Conservation (phyloP, 2,888 invertebrate genomes). For the Pseudococcus jackbeardsleyi region DNA sequence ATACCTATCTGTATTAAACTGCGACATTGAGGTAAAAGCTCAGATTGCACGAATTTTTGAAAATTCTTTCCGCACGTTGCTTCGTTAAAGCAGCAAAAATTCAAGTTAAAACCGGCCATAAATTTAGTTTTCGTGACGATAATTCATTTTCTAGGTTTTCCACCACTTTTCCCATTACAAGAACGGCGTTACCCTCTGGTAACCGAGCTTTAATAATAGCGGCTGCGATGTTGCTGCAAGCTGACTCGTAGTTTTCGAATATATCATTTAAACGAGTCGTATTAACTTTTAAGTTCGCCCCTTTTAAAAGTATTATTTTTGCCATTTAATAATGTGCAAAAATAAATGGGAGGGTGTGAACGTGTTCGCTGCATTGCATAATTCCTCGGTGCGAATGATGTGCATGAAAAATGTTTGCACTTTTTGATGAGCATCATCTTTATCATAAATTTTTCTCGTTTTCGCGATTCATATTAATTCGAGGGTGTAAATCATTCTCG, state of each 20-base stretch:
- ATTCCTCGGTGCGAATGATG: neutral
- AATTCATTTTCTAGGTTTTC: constrained; percentile 60
- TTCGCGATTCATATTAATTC: neutral
- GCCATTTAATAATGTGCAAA: constrained; percentile 31
- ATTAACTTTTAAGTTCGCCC: constrained; percentile 62
- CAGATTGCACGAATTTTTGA: constrained; percentile 10
- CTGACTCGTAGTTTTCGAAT: constrained; percentile 51
- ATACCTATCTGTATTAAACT: neutral
- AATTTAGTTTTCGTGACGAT: constrained; percentile 54
- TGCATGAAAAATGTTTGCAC: constrained; percentile 37
- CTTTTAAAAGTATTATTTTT: constrained; percentile 54
- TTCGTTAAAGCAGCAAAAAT: constrained; percentile 25
- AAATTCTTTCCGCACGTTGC: constrained; percentile 1
- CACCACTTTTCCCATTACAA: constrained; percentile 21
- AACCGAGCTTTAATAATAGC: constrained; percentile 51
- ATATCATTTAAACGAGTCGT: constrained; percentile 63
- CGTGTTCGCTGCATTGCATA: constrained; percentile 40
- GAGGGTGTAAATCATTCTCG: neutral
- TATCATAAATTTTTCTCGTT: neutral
- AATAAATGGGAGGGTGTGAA: constrained; percentile 39
- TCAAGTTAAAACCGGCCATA: constrained; percentile 25
- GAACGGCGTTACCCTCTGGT: constrained; percentile 44
- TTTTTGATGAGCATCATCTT: neutral
- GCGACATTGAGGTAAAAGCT: neutral
- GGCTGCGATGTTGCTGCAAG: constrained; percentile 19